Percentiles rank a stretch among this genome's conserved stretches.
phyloP scores from a whole-genome alignment of 2,888 invertebrate genomes.

The Coenonympha arcania region DNA sequence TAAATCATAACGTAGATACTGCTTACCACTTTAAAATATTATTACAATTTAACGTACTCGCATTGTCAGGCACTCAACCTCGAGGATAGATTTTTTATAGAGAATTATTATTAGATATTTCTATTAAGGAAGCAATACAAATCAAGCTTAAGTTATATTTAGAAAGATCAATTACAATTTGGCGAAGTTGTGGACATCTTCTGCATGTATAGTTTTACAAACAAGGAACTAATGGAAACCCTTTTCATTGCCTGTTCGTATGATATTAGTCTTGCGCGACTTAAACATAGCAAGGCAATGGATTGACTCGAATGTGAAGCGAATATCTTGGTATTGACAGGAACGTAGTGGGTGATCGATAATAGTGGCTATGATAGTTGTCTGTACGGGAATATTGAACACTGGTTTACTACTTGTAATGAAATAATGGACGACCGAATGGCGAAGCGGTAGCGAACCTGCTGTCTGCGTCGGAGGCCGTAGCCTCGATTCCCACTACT shows the following conservation, averaged over 20 bases:
- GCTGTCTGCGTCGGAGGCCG: background rate
- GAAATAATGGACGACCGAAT: too few species aligned
- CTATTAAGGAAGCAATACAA: too few species aligned
- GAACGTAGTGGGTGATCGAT: background rate
- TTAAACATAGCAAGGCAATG: background rate
- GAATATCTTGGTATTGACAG: background rate
- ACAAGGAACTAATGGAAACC: background rate
- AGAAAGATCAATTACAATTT: conserved; percentile 3
- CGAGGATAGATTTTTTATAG: too few species aligned
- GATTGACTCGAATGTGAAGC: background rate
- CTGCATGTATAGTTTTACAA: background rate
- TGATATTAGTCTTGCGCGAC: background rate
- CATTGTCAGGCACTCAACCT: too few species aligned
- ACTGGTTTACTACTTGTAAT: conserved; percentile 7
- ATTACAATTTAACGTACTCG: too few species aligned
- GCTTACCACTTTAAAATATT: too few species aligned
- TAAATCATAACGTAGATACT: too few species aligned
- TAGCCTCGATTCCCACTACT: too few species aligned
- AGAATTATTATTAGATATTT: too few species aligned
- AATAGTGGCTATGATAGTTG: conserved; percentile 9
- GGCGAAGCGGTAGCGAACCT: too few species aligned
- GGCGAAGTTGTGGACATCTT: conserved; percentile 1
- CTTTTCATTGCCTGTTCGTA: background rate
- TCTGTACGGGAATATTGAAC: conserved; percentile 5
- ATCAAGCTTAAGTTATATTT: background rate